Evolutionary conservation across 2,113 vertebrate species (phyloP), one percentile per base, ranked within the genome.

Genomic region (Eublepharis macularius): DNA sequence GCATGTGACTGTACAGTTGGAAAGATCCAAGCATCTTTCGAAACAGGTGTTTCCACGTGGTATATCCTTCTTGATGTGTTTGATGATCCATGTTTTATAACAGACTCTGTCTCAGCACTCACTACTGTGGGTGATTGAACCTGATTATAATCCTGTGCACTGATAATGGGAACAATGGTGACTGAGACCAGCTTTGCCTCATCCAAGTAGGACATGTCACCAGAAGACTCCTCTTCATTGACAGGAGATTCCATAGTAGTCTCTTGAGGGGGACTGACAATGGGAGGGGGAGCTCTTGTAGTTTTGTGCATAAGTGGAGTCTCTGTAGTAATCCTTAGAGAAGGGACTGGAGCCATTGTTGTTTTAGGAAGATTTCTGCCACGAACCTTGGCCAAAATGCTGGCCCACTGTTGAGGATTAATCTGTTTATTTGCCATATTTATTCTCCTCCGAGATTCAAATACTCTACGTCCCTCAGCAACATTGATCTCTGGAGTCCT

Each of bases 351-450:
- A 8, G 86, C 77, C 32, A 91, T 90, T 0, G 95, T 95, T 1
- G 87, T 88, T 91, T 88, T 97, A 7, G 92, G 88, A 89, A 87
- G 3, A 21, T 94, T 97, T 86, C 92, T 97, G 19, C 97, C 96
- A 12, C 98, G 97, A 2, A 99, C 97, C 66, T 98, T 97, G 36
- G 98, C 97, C 86, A 99, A 91, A 93, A 99, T 98, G 32, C 97
- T 95, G 0, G 98, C 98, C 98, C 98, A 99, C 3, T 94, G 98
- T 72, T 97, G 93, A 0, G 98, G 98, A 87, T 97, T 97, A 83
- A 99, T 98, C 86, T 98, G 97, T 32, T 96, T 97, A 85, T 93
- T 98, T 11, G 97, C 95, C 91, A 97, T 47, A 63, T 96, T 96
- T 32, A 96, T 85, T 87, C 97, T 97, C 26, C 98, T 96, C 26